Conservation (phyloP, 2,797 vertebrate species). For the Apogon hyalosoma region DNA sequence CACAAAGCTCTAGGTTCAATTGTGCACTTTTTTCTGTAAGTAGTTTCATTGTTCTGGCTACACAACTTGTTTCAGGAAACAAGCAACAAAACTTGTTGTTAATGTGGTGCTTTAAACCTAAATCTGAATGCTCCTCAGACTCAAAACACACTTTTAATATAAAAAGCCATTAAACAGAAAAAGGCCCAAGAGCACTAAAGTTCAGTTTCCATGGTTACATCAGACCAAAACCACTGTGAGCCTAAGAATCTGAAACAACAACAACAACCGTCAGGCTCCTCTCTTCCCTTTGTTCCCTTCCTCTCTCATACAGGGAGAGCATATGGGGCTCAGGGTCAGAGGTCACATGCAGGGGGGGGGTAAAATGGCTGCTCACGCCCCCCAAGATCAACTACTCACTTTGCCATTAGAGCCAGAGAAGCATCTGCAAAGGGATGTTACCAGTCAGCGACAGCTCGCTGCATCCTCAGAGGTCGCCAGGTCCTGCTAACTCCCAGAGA, state of each 20-base stretch:
- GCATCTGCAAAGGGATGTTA: neutral
- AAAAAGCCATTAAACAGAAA: neutral
- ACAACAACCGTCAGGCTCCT: slow-evolving; percentile 3
- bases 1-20: too few species aligned
- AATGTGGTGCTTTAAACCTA: too few species aligned
- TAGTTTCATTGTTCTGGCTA: too few species aligned
- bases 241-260: slow-evolving; percentile 19
- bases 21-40: too few species aligned
- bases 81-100: too few species aligned
- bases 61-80: too few species aligned
- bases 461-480: slow-evolving; percentile 9
- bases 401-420: neutral
- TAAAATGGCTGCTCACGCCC: slow-evolving; percentile 26
- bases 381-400: slow-evolving; percentile 36
- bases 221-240: neutral
- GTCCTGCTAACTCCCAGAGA: slow-evolving; percentile 12
- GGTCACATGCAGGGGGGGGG: slow-evolving; percentile 30
- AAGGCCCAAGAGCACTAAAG: neutral
- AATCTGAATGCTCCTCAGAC: too few species aligned
- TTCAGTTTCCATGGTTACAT: slow-evolving; percentile 15
- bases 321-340: slow-evolving; percentile 60
- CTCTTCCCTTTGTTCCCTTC: slow-evolving; percentile 35
- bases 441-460: slow-evolving; percentile 20
- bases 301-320: slow-evolving; percentile 34
- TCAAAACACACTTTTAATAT: neutral